Conservation (phyloP, 1,140 invertebrate species). For the Eurosta solidaginis region DNA sequence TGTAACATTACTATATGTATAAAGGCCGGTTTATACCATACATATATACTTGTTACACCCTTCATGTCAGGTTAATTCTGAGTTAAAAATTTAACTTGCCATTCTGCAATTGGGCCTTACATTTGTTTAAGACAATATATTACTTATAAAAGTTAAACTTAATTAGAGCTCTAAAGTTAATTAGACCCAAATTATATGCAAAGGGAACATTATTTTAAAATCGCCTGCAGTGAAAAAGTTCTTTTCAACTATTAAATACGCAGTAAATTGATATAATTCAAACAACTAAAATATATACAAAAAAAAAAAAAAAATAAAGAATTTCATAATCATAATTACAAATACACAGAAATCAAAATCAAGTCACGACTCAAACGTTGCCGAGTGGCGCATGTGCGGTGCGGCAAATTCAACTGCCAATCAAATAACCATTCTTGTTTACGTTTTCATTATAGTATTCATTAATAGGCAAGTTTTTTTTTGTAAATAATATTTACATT, state of each 20-base stretch:
- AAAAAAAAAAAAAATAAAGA: neutral
- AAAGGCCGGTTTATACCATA: no score
- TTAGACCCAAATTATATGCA: neutral
- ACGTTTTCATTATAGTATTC: neutral
- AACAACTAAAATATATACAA: neutral
- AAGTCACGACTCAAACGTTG: constrained; percentile 8
- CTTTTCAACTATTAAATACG: no score
- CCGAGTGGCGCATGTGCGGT: neutral
- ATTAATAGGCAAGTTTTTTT: neutral
- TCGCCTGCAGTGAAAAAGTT: neutral
- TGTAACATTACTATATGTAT: no score
- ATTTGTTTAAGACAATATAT: no score
- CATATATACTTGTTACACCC: no score
- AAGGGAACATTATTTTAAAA: no score
- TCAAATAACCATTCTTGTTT: neutral
- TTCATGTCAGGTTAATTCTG: no score
- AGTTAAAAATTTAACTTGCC: no score
- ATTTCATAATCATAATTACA: neutral
- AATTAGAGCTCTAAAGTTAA: no score
- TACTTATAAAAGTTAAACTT: no score
- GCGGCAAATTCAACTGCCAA: neutral
- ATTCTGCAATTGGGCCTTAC: no score
- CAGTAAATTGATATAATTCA: neutral
- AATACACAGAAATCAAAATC: constrained; percentile 8
- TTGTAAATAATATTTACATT: neutral